Evolutionary conservation across 2,888 invertebrate species (phyloP).

Genomic region (Scaeva pyrastri): DNA sequence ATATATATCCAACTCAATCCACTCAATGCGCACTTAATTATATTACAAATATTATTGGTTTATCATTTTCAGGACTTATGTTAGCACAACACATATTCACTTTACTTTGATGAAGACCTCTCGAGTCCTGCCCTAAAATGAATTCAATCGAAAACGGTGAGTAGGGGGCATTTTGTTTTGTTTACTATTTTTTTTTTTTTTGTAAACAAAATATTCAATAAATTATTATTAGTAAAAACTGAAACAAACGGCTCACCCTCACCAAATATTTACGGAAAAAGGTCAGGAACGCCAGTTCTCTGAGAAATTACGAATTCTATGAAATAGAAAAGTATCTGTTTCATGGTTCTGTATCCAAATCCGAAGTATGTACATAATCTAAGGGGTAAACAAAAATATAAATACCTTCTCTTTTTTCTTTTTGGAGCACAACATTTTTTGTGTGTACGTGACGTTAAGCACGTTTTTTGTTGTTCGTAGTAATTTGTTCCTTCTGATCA

Average conservation of each 20-base stretch:
- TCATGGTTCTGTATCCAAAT: slow-evolving; percentile 1
- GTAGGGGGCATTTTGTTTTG: background rate
- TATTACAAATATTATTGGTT: slow-evolving; percentile 1
- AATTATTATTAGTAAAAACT: slow-evolving; percentile 39
- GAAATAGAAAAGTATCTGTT: slow-evolving; percentile 35
- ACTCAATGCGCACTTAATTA: background rate
- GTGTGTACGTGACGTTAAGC: slow-evolving; percentile 50
- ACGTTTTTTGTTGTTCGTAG: slow-evolving; percentile 35
- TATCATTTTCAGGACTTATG: background rate
- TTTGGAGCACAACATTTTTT: background rate
- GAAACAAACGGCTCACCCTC: background rate
- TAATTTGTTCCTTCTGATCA: background rate
- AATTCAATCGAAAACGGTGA: slow-evolving; percentile 35
- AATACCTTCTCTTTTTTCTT: background rate
- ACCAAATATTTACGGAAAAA: slow-evolving; percentile 37
- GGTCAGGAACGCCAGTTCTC: slow-evolving; percentile 35
- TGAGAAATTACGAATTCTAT: background rate
- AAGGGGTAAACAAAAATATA: slow-evolving; percentile 13
- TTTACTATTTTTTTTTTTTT: slow-evolving; percentile 4
- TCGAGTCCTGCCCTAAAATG: background rate
- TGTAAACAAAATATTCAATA: slow-evolving; percentile 40
- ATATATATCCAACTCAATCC: too few species aligned
- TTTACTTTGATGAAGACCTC: background rate
- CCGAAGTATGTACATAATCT: background rate
- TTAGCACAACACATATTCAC: background rate